Evolutionary conservation across 2,888 invertebrate genomes (phyloP).

Genomic region (Aleiodes testaceus): DNA sequence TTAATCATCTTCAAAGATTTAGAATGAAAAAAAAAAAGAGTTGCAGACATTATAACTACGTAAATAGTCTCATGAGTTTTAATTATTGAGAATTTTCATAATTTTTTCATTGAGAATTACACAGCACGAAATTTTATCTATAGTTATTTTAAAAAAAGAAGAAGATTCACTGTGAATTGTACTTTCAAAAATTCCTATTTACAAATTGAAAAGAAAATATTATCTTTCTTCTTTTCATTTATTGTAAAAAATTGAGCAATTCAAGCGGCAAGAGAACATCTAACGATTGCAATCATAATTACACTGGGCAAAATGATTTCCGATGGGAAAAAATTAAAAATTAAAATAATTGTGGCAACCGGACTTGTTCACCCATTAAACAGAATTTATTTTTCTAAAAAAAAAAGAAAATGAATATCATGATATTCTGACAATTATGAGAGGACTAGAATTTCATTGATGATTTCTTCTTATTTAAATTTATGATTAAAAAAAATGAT

Average conservation of each 20-base stretch:
- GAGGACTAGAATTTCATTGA: conserved; percentile 26
- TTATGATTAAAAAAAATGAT: not conserved
- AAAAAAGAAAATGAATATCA: not conserved
- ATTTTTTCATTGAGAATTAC: conserved; percentile 1
- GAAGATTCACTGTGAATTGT: conserved; percentile 30
- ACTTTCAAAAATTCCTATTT: conserved; percentile 33
- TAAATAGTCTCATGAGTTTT: conserved; percentile 5
- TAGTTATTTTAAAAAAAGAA: not conserved
- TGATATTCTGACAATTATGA: conserved; percentile 1
- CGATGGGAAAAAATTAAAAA: not conserved
- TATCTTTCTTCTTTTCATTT: not conserved
- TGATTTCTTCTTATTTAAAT: not conserved
- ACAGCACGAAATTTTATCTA: conserved; percentile 26
- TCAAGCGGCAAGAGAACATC: conserved; percentile 21
- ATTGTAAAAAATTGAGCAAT: conserved; percentile 35
- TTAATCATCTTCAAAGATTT: too few relatives aligned
- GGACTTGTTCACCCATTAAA: conserved; percentile 8
- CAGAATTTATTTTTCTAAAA: not conserved
- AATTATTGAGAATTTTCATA: conserved; percentile 1
- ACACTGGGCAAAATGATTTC: conserved; percentile 6
- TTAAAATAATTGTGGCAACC: not conserved
- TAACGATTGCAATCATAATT: conserved; percentile 5
- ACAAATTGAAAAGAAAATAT: conserved; percentile 25
- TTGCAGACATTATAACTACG: conserved; percentile 10
- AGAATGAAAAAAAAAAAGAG: conserved; percentile 5